phyloP scores from a whole-genome alignment of 2,113 vertebrate species.

The Otus sunia region DNA sequence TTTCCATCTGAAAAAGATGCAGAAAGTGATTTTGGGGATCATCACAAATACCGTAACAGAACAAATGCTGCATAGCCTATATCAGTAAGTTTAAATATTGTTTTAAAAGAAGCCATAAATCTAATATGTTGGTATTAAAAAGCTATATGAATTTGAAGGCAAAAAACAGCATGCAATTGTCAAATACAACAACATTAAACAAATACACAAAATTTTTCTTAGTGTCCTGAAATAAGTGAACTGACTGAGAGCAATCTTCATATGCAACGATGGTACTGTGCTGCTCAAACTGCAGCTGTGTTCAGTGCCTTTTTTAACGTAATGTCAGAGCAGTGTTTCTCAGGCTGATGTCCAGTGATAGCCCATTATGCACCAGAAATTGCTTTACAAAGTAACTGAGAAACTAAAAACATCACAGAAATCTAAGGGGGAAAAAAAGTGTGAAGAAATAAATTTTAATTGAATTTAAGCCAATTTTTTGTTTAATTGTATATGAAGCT shows the following conservation, averaged over 20 bases:
- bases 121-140: not conserved
- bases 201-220: not conserved
- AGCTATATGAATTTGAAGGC: not conserved
- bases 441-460: not conserved
- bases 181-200: not conserved
- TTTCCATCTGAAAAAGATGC: not conserved
- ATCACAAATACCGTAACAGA: not conserved
- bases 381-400: not conserved
- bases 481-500: not conserved
- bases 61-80: too few relatives aligned
- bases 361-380: not conserved
- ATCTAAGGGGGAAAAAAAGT: not conserved
- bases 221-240: not conserved
- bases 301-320: not conserved
- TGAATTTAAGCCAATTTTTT: not conserved
- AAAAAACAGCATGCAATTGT: not conserved
- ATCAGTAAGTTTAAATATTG: not conserved
- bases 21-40: not conserved
- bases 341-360: not conserved
- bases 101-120: not conserved
- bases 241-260: not conserved
- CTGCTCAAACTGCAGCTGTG: not conserved
- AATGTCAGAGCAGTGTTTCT: not conserved
- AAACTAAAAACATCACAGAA: not conserved
- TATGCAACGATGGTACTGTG: not conserved